Conservation (phyloP, 2,888 invertebrate genomes). For the Cheiracanthium punctorium region DNA sequence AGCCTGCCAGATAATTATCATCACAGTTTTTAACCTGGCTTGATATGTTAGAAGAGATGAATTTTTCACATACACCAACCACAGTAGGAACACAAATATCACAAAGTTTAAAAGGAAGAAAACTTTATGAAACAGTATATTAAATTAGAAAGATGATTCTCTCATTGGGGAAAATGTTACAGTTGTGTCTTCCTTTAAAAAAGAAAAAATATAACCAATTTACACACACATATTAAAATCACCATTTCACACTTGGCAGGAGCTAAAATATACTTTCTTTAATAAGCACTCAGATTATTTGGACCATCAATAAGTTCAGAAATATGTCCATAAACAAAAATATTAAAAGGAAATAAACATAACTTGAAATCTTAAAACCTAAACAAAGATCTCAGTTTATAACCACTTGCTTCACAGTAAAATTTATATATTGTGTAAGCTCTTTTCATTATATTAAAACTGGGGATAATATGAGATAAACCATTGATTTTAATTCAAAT, state of each 20-base stretch:
- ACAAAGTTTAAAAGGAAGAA: slow-evolving; percentile 40
- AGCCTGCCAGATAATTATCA: not conserved
- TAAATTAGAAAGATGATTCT: not conserved
- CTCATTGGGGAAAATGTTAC: not conserved
- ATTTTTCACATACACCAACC: slow-evolving; percentile 27
- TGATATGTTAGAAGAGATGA: slow-evolving; percentile 46
- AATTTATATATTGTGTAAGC: too few relatives aligned
- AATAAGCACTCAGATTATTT: not conserved
- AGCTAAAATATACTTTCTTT: slow-evolving; percentile 25
- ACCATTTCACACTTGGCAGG: slow-evolving; percentile 13
- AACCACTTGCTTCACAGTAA: too few relatives aligned
- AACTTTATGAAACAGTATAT: slow-evolving; percentile 22
- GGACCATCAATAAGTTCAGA: slow-evolving; percentile 20
- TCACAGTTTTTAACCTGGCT: slow-evolving; percentile 26
- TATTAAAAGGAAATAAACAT: not conserved
- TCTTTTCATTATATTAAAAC: too few relatives aligned
- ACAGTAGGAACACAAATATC: slow-evolving; percentile 64
- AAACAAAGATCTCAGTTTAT: not conserved
- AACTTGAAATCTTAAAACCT: not conserved
- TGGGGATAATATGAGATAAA: too few relatives aligned
- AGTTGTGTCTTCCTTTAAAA: not conserved
- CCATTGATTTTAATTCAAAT: too few relatives aligned
- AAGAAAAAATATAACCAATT: not conserved
- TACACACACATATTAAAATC: slow-evolving; percentile 9
- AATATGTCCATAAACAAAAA: not conserved